These are phyloP conservation scores for Macroramphosus scolopax DNA, from an alignment of 2,797 vertebrate genomes.

Conservation along the genomic window DNA sequence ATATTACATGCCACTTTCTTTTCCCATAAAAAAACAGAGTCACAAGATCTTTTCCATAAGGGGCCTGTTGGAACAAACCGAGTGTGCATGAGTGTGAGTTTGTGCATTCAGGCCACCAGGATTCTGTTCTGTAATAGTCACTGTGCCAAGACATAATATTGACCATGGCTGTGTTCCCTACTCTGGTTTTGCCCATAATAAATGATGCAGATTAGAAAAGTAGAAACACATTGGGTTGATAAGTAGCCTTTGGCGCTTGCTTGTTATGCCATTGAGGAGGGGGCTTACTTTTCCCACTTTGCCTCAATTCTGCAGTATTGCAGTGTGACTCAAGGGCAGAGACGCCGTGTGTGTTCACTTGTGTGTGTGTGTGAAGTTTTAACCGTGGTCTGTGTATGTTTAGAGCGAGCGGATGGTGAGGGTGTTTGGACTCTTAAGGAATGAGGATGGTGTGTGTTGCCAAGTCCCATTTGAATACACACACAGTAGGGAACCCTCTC, in stretches of 20 bases:
- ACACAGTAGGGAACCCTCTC: conserved; percentile 68
- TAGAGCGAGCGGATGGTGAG: conserved; percentile 44
- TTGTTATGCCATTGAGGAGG: conserved; percentile 47
- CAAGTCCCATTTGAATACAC: conserved; percentile 70
- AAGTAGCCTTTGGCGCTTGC: conserved; percentile 68
- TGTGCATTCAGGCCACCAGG: conserved; percentile 62
- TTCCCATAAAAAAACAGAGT: conserved; percentile 38
- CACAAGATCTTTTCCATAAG: conserved; percentile 48
- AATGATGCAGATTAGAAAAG: conserved; percentile 82
- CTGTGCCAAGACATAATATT: conserved; percentile 79
- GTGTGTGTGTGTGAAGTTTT: conserved; percentile 34
- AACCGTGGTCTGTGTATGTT: conserved; percentile 61
- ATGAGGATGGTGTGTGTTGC: conserved; percentile 57
- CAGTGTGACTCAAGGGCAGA: conserved; percentile 44
- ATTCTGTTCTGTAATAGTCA: conserved; percentile 69
- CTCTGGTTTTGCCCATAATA: conserved; percentile 75
- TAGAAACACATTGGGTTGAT: conserved; percentile 80
- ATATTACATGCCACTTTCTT: conserved; percentile 53
- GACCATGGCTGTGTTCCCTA: conserved; percentile 75
- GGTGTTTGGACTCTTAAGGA: conserved; percentile 67
- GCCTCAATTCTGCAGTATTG: conserved; percentile 34
- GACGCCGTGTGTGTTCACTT: conserved; percentile 10
- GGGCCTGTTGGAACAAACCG: conserved; percentile 42
- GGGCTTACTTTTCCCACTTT: conserved; percentile 44
- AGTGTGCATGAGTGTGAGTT: conserved; percentile 50